Evolutionary conservation across 2,113 vertebrate genomes (phyloP), one percentile per base, ranked within the genome.

Genomic region (Lepisosteus osseus): DNA sequence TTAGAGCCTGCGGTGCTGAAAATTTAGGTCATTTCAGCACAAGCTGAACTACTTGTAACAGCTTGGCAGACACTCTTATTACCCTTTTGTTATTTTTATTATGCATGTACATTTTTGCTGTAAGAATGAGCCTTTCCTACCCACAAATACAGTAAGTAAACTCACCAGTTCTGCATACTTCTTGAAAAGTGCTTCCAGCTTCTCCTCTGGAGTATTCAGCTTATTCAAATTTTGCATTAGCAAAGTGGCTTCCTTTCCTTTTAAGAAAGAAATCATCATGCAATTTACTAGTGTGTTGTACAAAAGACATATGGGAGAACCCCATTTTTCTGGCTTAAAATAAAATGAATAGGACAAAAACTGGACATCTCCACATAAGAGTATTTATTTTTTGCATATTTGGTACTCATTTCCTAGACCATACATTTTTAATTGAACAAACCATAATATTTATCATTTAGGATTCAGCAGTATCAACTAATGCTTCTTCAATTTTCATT

Each of bases 121-220:
- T 66, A 54, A 66, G 17, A 17, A 17, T 40, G 0, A 7, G 4
- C 3, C n/a, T 40, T n/a, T 54, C 47, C 62, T 13, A 7, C 29
- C 29, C 29, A 29, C 29, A 29, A 29, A 29, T 6, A 43, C 43
- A n/a, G 17, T 7, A 54, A 17, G 3, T 77, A 3, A 80, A 88
- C 93, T 94, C 86, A 99, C 97, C 95, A 97, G 75, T 65, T 96
- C 94, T 12, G 93, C 87, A 40, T 95, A 95, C 78, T 95, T 97
- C 87, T 90, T 93, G 76, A 95, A 81, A 78, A 98, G 78, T 17
- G 89, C 79, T 29, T 96, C 93, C 70, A 98, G 79, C 79, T 96
- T 96, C 76, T 97, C 91, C 78, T 98, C 94, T 11, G 95, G 83
- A 13, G 94, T 91, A 43, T 77, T 85, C 70, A 94, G 51, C 70